Conservation (phyloP, 2,113 vertebrate species). For the Ranitomeya variabilis region DNA sequence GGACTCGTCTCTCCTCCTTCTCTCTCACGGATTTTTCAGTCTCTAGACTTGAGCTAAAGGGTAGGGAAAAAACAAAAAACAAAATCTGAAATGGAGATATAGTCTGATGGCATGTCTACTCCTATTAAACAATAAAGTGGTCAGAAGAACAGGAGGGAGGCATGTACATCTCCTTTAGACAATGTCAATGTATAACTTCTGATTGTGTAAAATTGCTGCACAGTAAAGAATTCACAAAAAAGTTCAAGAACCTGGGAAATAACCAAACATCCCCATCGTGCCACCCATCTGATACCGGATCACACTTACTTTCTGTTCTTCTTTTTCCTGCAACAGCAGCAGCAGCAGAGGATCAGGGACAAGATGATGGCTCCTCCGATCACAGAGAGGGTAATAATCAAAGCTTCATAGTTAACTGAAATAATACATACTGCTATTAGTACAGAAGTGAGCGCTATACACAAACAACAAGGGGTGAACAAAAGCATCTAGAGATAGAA, state of each 20-base stretch:
- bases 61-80: not conserved
- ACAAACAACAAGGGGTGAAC: too few species aligned
- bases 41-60: slow-evolving; percentile 53
- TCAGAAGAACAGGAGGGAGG: too few species aligned
- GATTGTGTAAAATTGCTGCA: too few species aligned
- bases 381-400: slow-evolving; percentile 89
- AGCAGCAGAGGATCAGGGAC: slow-evolving; percentile 80
- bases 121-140: too few species aligned
- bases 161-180: too few species aligned
- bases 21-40: slow-evolving; percentile 77
- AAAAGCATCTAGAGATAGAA: not conserved
- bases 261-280: not conserved
- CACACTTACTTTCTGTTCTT: slow-evolving; percentile 74
- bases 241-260: too few species aligned
- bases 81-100: not conserved
- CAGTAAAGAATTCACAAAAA: too few species aligned
- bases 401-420: slow-evolving; percentile 90
- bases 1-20: slow-evolving; percentile 73
- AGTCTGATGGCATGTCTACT: too few species aligned
- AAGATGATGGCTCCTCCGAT: slow-evolving; percentile 80
- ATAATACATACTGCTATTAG: not conserved
- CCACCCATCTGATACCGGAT: not conserved
- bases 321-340: slow-evolving; percentile 85
- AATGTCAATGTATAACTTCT: too few species aligned
- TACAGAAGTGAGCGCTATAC: too few species aligned